A percentile compares a stretch with the other conserved stretches of the same genome.
Conservation (phyloP, 35 echinoderm and acorn worm genomes). For the Ophioderma brevispina region DNA sequence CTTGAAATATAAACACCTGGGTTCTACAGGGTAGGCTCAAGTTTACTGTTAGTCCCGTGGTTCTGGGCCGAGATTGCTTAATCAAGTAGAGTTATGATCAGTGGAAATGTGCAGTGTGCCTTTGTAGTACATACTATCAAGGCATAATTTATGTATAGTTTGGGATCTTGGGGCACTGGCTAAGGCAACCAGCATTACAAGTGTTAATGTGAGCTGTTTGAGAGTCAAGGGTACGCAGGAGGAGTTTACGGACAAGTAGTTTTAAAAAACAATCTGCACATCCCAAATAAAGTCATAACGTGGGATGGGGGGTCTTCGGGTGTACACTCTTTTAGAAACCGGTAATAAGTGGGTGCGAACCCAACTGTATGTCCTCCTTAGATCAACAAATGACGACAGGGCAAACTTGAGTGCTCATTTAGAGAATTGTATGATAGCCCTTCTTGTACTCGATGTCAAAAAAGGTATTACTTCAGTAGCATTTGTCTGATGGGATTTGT, state of each 20-base stretch:
- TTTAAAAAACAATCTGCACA: constrained; percentile 48
- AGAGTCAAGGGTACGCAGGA: constrained; percentile 19
- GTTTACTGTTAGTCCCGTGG: background rate
- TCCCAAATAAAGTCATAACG: constrained; percentile 63
- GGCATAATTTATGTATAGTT: constrained; percentile 18
- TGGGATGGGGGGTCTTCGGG: constrained; percentile 40
- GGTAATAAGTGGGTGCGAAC: constrained; percentile 41
- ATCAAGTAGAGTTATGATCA: constrained; percentile 44
- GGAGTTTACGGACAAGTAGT: constrained; percentile 41
- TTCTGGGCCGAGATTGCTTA: constrained; percentile 52
- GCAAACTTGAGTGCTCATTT: too few species aligned
- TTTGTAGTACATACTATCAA: constrained; percentile 7
- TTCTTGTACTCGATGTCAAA: constrained; percentile 22
- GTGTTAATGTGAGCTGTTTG: constrained; percentile 47
- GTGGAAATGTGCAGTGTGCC: constrained; percentile 20
- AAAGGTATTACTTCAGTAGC: background rate
- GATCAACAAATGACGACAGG: constrained; percentile 36
- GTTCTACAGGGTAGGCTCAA: constrained; percentile 49
- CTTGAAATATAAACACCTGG: constrained; percentile 52
- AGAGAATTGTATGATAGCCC: constrained; percentile 44
- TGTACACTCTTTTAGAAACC: constrained; percentile 70
- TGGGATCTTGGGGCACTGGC: constrained; percentile 48
- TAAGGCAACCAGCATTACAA: constrained; percentile 49
- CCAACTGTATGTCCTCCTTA: constrained; percentile 19
- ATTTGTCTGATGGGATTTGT: constrained; percentile 40